Evolutionary conservation across 1,140 invertebrate genomes (phyloP).

Genomic region (Caerostris darwini): DNA sequence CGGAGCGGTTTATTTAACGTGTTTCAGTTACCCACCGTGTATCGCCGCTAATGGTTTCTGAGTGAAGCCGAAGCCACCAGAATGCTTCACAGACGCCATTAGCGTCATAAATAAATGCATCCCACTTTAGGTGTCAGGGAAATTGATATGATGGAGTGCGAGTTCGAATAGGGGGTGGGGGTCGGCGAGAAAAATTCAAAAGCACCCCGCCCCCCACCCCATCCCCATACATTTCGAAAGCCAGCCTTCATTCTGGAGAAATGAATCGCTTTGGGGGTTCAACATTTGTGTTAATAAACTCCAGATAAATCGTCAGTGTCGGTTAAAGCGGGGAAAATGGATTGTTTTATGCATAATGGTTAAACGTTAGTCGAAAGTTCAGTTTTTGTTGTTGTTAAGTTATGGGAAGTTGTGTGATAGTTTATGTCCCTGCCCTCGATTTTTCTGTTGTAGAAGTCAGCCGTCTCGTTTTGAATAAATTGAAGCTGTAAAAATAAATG

Average conservation of each 20-base stretch:
- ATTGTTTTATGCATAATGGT: background rate
- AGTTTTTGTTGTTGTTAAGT: background rate
- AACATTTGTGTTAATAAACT: slow-evolving; percentile 10
- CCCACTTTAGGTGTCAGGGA: background rate
- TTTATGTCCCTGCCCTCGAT: background rate
- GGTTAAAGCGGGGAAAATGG: background rate
- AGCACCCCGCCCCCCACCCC: too few species aligned
- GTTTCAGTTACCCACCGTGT: too few species aligned
- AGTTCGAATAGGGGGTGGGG: background rate
- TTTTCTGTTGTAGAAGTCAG: too few species aligned
- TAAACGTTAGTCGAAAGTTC: background rate
- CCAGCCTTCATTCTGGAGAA: background rate
- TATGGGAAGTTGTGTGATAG: background rate
- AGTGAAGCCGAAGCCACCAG: background rate
- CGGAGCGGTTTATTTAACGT: too few species aligned
- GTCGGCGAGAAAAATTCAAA: background rate
- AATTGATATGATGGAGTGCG: background rate
- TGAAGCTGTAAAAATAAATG: too few species aligned
- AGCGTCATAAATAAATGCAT: slow-evolving; percentile 11
- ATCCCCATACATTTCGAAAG: too few species aligned
- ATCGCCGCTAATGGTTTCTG: too few species aligned
- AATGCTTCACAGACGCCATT: background rate
- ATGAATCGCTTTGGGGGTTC: background rate
- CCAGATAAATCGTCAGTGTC: background rate
- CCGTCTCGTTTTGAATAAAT: too few species aligned